Evolutionary conservation across 2,888 invertebrate genomes (phyloP).

Genomic region (Scaptomyza tumidula): DNA sequence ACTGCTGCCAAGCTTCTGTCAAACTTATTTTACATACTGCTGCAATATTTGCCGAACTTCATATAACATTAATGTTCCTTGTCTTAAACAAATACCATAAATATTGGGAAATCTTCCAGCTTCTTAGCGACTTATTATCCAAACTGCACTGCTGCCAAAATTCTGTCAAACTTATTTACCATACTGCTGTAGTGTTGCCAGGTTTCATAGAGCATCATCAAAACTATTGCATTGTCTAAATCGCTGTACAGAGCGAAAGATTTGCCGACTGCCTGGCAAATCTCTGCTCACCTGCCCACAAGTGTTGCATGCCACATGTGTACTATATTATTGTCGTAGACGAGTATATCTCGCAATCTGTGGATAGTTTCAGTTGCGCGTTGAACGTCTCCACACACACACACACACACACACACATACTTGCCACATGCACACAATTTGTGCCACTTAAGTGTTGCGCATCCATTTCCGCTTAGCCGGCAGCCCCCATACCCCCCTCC

Average conservation of each 20-base stretch:
- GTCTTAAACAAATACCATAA: no score
- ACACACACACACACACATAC: constrained; percentile 33
- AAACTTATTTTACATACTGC: no score
- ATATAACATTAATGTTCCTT: background rate
- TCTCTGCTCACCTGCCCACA: constrained; percentile 34
- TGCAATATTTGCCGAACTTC: no score
- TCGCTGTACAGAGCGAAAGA: background rate
- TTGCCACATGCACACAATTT: constrained; percentile 62
- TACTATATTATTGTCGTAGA: constrained; percentile 8
- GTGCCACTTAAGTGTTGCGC: constrained; percentile 80
- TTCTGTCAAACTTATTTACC: background rate
- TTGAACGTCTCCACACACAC: constrained; percentile 59
- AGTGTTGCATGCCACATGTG: constrained; percentile 24
- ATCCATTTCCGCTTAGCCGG: constrained; percentile 76
- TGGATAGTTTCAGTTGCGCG: constrained; percentile 47
- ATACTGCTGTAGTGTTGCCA: background rate
- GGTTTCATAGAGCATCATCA: background rate
- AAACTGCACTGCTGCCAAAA: constrained; percentile 1
- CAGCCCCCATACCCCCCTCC: background rate
- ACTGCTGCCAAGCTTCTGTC: no score
- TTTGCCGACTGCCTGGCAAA: constrained; percentile 13
- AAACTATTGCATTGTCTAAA: constrained; percentile 1
- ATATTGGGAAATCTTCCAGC: no score
- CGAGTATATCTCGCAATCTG: constrained; percentile 33
- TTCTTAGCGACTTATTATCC: no score